These are phyloP conservation scores for Sclerodermus sp. DNA, from an alignment of 2,888 invertebrate species.

Conservation along the genomic window DNA sequence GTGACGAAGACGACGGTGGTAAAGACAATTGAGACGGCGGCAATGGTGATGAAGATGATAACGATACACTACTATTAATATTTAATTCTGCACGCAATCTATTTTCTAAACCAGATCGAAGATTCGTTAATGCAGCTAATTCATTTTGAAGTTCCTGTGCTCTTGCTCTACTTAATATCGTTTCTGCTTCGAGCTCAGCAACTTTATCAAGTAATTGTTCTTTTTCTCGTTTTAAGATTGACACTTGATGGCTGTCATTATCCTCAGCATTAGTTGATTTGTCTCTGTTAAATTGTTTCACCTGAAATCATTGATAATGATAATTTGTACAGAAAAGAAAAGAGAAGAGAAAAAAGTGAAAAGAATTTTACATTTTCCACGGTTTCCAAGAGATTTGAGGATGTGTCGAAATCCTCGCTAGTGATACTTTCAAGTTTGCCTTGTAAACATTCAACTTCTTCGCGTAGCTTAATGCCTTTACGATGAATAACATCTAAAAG, in stretches of 20 bases:
- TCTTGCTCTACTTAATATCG: slow-evolving; percentile 67
- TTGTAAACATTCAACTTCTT: slow-evolving; percentile 71
- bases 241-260: slow-evolving; percentile 62
- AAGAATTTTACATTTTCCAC: slow-evolving; percentile 39
- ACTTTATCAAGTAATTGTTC: slow-evolving; percentile 75
- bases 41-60: no score
- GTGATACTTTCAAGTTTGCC: slow-evolving; percentile 55
- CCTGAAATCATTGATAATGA: neutral
- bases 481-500: slow-evolving; percentile 84
- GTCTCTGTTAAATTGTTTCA: slow-evolving; percentile 10
- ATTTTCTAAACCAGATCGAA: slow-evolving; percentile 52
- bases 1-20: no score
- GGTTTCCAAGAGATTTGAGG: slow-evolving; percentile 51
- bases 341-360: neutral
- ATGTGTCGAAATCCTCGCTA: slow-evolving; percentile 49
- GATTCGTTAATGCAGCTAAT: slow-evolving; percentile 62
- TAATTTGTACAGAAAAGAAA: no score
- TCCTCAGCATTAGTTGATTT: slow-evolving; percentile 32
- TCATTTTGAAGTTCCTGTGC: slow-evolving; percentile 69
- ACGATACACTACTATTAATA: slow-evolving; percentile 15
- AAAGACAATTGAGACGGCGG: no score
- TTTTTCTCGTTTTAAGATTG: slow-evolving; percentile 70
- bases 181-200: slow-evolving; percentile 78
- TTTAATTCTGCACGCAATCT: slow-evolving; percentile 47
- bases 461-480: slow-evolving; percentile 71